phyloP scores from a whole-genome alignment of 1,140 invertebrate genomes.

The Nasonia giraulti region DNA sequence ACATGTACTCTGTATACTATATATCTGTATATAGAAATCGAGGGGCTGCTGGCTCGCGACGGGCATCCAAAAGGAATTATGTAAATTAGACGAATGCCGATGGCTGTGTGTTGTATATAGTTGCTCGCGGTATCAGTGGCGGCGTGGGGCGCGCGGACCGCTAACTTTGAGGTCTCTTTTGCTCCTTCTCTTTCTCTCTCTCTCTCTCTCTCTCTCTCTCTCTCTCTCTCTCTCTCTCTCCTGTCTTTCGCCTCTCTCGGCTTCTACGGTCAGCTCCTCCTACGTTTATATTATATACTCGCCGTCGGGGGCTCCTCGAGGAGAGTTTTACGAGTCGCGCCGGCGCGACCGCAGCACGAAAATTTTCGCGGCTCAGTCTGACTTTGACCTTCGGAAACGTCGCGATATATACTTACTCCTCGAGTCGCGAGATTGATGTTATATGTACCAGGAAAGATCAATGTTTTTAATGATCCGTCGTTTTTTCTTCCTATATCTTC shows the following conservation, averaged over 20 bases:
- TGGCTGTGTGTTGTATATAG: neutral
- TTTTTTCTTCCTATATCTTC: neutral
- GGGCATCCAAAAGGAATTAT: slow-evolving; percentile 48
- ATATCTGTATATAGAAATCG: neutral
- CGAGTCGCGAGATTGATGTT: neutral
- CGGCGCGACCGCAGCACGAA: slow-evolving; percentile 4
- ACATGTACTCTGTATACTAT: too few relatives aligned
- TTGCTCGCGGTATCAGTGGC: neutral
- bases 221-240: slow-evolving; percentile 10
- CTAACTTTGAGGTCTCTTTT: slow-evolving; percentile 41
- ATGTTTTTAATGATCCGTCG: neutral
- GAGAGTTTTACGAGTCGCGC: slow-evolving; percentile 35
- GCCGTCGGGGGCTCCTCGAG: neutral
- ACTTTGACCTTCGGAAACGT: slow-evolving; percentile 47
- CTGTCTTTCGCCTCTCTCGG: neutral
- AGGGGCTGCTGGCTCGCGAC: neutral
- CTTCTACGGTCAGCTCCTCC: neutral
- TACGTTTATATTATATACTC: slow-evolving; percentile 17
- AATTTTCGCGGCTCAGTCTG: slow-evolving; percentile 43
- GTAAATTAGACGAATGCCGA: slow-evolving; percentile 50
- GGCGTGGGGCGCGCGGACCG: slow-evolving; percentile 43
- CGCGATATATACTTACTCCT: neutral
- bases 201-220: slow-evolving; percentile 7
- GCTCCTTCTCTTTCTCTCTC: neutral
- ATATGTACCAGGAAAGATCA: neutral